Evolutionary conservation across 2,113 vertebrate genomes (phyloP).

Genomic region (Oplegnathus fasciatus): DNA sequence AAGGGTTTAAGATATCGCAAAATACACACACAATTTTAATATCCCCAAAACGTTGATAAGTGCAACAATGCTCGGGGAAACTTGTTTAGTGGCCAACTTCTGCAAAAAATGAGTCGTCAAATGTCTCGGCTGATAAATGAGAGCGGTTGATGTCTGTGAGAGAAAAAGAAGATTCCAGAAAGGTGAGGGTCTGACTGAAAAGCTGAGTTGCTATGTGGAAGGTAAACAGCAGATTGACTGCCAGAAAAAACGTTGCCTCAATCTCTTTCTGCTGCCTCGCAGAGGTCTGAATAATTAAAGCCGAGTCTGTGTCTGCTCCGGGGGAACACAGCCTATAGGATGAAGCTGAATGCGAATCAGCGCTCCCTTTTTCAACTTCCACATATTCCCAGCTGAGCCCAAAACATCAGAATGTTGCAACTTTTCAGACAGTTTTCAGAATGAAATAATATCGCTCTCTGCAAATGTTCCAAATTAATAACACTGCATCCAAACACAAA

Average conservation of each 20-base stretch:
- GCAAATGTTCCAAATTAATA: constrained; percentile 57
- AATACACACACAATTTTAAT: constrained; percentile 26
- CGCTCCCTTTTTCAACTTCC: constrained; percentile 63
- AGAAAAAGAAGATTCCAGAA: constrained; percentile 31
- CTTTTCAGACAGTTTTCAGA: constrained; percentile 30
- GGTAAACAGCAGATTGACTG: constrained; percentile 67
- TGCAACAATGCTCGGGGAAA: constrained; percentile 38
- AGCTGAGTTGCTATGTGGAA: constrained; percentile 33
- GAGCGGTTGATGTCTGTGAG: constrained; percentile 1
- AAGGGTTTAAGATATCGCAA: constrained; percentile 12
- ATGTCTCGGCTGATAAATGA: constrained; percentile 55
- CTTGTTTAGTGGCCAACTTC: constrained; percentile 34
- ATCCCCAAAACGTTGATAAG: constrained; percentile 31
- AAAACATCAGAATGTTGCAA: constrained; percentile 51
- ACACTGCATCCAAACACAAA: constrained; percentile 22
- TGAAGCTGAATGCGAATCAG: constrained; percentile 61
- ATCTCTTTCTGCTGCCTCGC: constrained; percentile 71
- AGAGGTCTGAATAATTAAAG: constrained; percentile 82
- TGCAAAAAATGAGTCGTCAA: constrained; percentile 44
- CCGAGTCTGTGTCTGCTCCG: constrained; percentile 60
- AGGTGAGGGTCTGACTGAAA: constrained; percentile 49
- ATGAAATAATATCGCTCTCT: constrained; percentile 28
- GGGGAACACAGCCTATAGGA: constrained; percentile 63
- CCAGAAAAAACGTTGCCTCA: constrained; percentile 53
- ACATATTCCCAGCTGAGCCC: constrained; percentile 55